These are phyloP conservation scores for Pogona vitticeps DNA, from an alignment of 2,113 vertebrate genomes.

Conservation along the genomic window DNA sequence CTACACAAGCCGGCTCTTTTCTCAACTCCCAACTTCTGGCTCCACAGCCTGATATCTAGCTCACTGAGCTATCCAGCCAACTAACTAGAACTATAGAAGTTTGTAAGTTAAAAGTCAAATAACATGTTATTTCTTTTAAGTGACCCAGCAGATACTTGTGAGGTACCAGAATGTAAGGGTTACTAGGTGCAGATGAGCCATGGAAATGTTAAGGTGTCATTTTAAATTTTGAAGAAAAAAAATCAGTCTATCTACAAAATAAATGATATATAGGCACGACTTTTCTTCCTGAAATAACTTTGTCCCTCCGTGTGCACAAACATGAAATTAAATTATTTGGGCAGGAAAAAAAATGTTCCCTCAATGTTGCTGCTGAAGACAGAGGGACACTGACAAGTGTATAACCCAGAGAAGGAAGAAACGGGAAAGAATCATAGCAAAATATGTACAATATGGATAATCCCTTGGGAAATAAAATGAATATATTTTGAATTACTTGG, in stretches of 20 bases:
- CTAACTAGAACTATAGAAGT: not conserved
- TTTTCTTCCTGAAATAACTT: slow-evolving; percentile 22
- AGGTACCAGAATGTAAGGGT: not conserved
- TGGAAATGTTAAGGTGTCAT: not conserved
- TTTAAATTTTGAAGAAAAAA: too few species aligned
- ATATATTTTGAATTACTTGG: slow-evolving; percentile 49
- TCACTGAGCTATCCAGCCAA: too few species aligned
- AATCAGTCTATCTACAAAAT: not conserved
- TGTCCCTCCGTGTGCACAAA: not conserved
- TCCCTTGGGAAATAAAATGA: slow-evolving; percentile 40
- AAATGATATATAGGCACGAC: slow-evolving; percentile 4
- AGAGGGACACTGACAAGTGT: not conserved
- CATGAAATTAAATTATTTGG: slow-evolving; percentile 27
- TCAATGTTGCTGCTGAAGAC: slow-evolving; percentile 24
- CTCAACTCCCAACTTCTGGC: too few species aligned
- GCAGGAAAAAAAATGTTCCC: not conserved
- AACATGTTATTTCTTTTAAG: not conserved
- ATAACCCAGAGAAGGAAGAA: not conserved
- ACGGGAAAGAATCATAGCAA: not conserved
- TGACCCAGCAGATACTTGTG: not conserved
- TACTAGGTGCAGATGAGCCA: not conserved
- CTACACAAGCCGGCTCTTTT: too few species aligned
- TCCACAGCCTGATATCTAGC: too few species aligned
- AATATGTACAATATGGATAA: slow-evolving; percentile 31
- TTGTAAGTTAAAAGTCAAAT: not conserved